Base-by-base conservation (phyloP, 2,113 vertebrate genomes). In the Triplophysa rosa region DNA sequence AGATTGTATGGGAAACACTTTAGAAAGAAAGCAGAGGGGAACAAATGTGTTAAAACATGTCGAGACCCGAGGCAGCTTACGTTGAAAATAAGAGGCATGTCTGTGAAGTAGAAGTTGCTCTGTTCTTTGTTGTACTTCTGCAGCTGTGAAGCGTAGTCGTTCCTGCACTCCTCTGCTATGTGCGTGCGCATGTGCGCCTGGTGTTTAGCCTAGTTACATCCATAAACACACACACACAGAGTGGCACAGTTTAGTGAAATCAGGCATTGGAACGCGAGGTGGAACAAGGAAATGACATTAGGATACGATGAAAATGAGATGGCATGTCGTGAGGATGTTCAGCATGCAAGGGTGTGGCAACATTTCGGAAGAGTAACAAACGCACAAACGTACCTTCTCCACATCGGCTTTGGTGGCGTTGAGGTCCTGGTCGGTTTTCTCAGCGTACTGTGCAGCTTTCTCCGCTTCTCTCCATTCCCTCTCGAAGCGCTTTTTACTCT, bases 401-500 rank as follows among this genome's bases (percentile, higher is more conserved):
- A 97, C 95, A 0, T 97, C 95, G 0, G 95, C 95, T 86, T 97
- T 97, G 45, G 95, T 97, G 74, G 95, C 94, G 2, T 95, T 96
- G 86, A 95, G 93, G 76, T 97, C 95, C 81, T 95, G 94, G 81
- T 97, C 95, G 0, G 95, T 93, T 72, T 93, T 93, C 73, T 97
- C 95, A 0, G 95, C 95, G 0, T 92, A 91, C 84, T 93, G 93
- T 8, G 93, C 90, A 0, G 95, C 91, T 24, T 94, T 94, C 84
- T 97, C 95, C 0, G 95, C 95, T 84, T 97, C 95, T 63, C 93
- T 89, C 91, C 95, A 97, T 80, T 97, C 95, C 17, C 95, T 91
- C 80, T 97, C 95, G 62, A 97, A 97, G 14, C 95, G 95, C 14
- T 94, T 94, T 89, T 97, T 97, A 87, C 94, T 96, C 95, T 97